Evolutionary conservation across 1,140 invertebrate genomes (phyloP).

Genomic region (Achatina immaculata): DNA sequence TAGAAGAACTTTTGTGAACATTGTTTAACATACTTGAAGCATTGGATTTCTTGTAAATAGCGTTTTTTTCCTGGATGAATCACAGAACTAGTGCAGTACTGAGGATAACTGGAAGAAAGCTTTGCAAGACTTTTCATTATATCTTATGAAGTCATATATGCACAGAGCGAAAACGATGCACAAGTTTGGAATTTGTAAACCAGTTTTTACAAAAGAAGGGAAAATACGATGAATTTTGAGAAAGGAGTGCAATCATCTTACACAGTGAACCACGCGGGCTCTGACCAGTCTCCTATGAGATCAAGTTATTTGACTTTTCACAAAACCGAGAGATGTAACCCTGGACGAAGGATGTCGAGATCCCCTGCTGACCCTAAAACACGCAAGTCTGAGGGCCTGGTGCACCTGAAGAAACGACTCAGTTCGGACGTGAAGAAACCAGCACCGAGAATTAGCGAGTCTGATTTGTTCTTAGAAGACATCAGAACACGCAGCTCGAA

Average conservation of each 20-base stretch:
- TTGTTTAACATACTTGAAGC: no score
- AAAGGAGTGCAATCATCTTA: background rate
- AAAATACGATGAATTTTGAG: background rate
- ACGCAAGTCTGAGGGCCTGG: background rate
- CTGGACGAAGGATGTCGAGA: background rate
- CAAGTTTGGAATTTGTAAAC: no score
- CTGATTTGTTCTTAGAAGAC: background rate
- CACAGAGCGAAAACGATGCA: no score
- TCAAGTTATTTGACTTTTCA: background rate
- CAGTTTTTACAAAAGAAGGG: background rate
- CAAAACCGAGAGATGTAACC: background rate
- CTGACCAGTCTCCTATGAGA: slow-evolving; percentile 1
- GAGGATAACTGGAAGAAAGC: no score
- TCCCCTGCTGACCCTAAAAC: background rate
- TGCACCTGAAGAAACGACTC: background rate
- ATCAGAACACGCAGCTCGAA: background rate
- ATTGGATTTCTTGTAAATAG: no score
- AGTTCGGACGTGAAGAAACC: background rate
- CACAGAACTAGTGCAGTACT: no score
- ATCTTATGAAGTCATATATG: no score
- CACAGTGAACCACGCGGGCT: background rate
- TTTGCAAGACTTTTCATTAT: no score
- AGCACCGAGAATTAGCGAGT: background rate
- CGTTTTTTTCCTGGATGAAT: no score
- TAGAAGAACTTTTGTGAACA: no score